Evolutionary conservation across 1,140 invertebrate species (phyloP).

Genomic region (Drosophila azteca): DNA sequence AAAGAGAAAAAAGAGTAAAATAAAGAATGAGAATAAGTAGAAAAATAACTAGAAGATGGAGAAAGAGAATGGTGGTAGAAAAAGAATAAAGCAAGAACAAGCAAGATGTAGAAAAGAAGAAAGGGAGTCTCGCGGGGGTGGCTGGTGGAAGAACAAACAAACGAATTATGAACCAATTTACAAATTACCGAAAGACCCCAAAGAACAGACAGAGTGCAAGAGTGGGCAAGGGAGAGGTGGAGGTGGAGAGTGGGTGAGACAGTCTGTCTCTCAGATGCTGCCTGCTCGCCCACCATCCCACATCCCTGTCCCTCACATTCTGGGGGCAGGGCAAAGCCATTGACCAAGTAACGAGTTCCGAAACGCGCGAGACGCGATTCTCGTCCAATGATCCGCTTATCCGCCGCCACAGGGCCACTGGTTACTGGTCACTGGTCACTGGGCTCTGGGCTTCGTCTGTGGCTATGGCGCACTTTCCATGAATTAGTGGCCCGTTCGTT

Average conservation of each 20-base stretch:
- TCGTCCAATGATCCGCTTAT: conserved; percentile 12
- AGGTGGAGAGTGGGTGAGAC: conserved; percentile 29
- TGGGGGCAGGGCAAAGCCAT: conserved; percentile 50
- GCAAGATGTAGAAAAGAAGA: conserved; percentile 2
- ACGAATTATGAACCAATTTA: conserved; percentile 81
- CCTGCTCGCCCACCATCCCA: too few relatives aligned
- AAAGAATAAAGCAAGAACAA: conserved; percentile 13
- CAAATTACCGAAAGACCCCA: conserved; percentile 68
- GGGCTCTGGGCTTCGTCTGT: too few relatives aligned
- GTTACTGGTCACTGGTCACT: too few relatives aligned
- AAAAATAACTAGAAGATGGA: conserved; percentile 15
- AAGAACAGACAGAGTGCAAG: background rate
- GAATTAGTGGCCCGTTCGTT: too few relatives aligned
- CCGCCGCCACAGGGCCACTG: too few relatives aligned
- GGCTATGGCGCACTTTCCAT: too few relatives aligned
- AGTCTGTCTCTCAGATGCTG: conserved; percentile 3
- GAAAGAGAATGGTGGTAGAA: conserved; percentile 7
- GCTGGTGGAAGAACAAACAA: conserved; percentile 48
- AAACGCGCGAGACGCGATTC: conserved; percentile 36
- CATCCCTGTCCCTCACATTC: conserved; percentile 22
- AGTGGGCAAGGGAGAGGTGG: background rate
- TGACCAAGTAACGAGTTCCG: conserved; percentile 72
- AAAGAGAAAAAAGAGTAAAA: conserved; percentile 17
- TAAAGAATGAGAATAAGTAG: conserved; percentile 11
- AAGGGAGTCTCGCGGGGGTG: conserved; percentile 35